phyloP scores from a whole-genome alignment of 2,113 vertebrate species.

The Tragelaphus imberbis region DNA sequence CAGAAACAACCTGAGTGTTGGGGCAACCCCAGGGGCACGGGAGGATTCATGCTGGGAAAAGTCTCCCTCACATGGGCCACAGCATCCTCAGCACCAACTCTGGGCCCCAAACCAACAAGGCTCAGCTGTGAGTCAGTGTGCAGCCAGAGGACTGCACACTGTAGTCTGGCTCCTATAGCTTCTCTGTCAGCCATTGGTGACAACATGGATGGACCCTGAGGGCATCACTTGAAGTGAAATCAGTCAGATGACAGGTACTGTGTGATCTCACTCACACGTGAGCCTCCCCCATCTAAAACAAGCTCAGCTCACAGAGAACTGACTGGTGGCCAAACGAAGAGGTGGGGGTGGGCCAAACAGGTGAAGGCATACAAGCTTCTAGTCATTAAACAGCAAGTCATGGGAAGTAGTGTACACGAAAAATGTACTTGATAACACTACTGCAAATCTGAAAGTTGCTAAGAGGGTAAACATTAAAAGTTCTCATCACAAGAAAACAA shows the following conservation, averaged over 20 bases:
- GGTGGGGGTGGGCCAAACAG: fast-evolving
- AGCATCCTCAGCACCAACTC: background rate
- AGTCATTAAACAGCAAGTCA: background rate
- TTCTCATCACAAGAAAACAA: background rate
- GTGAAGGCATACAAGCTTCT: no score
- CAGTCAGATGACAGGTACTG: background rate
- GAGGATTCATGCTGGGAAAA: background rate
- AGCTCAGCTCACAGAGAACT: background rate
- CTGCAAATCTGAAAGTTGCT: fast-evolving
- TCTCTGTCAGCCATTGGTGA: background rate
- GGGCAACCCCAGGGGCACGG: background rate
- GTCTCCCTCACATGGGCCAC: background rate
- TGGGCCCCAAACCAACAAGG: background rate
- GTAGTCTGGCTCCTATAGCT: background rate
- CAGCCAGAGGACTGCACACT: no score
- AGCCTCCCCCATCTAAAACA: background rate
- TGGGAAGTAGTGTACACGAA: fast-evolving
- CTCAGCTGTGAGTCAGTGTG: background rate
- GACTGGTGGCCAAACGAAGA: background rate
- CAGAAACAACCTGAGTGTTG: background rate
- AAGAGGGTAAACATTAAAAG: background rate
- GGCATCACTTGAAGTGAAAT: fast-evolving
- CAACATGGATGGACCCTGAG: background rate
- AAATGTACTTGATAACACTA: fast-evolving
- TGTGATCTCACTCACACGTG: no score